Percentiles rank a stretch among this genome's conserved stretches.
Conservation (phyloP, 2,888 invertebrate genomes). For the Amphipyra tragopoginis region DNA sequence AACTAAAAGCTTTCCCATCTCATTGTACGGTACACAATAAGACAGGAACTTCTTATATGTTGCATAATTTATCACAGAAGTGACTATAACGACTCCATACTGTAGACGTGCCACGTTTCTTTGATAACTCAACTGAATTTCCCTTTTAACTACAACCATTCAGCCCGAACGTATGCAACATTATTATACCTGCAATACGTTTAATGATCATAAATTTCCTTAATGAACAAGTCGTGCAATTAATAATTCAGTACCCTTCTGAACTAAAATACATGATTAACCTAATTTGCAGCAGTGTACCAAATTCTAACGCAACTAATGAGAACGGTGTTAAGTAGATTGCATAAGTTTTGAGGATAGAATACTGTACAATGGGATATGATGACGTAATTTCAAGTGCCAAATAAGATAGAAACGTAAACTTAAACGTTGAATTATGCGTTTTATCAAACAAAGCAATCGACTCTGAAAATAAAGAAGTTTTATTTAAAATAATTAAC, state of each 20-base stretch:
- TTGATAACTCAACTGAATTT: conserved; percentile 21
- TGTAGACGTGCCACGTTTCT: conserved; percentile 11
- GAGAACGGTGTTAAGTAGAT: conserved; percentile 59
- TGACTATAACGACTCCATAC: conserved; percentile 13
- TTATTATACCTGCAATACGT: conserved; percentile 52
- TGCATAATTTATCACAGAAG: conserved; percentile 38
- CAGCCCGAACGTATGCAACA: conserved; percentile 40
- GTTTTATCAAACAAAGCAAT: no score
- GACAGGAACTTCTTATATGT: conserved; percentile 9
- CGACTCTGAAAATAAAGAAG: no score
- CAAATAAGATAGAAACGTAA: background rate
- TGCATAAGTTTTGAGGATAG: conserved; percentile 50
- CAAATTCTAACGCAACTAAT: conserved; percentile 61
- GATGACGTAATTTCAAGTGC: conserved; percentile 20
- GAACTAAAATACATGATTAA: conserved; percentile 67
- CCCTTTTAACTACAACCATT: conserved; percentile 7
- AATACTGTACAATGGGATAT: conserved; percentile 18
- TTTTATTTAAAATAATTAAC: no score
- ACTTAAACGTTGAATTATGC: background rate
- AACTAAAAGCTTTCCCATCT: conserved; percentile 1
- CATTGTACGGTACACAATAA: conserved; percentile 21
- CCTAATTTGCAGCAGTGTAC: conserved; percentile 64
- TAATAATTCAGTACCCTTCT: conserved; percentile 63
- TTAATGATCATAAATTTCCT: conserved; percentile 57
- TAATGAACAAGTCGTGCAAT: conserved; percentile 63